Base-by-base conservation (phyloP, 37 sponge, comb jelly and placozoan species). In the Theonella swinhoei region DNA sequence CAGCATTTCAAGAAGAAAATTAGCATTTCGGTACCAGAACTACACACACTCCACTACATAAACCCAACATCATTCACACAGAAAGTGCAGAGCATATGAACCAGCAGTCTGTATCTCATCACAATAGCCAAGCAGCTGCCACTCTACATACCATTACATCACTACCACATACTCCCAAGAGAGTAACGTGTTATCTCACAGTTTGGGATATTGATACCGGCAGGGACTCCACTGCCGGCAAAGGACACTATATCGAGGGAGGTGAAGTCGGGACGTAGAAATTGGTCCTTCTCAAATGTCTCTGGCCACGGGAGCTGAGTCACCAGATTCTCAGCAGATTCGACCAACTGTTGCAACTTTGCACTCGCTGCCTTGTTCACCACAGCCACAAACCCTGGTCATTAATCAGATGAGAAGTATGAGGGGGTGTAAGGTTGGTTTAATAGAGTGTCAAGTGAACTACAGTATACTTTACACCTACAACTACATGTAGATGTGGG, bases 121-220 rank as follows among this genome's bases (percentile, higher is more conserved):
- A 30, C 7, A 34, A 34, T 34, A 54, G 29, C 4, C 37, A 65
- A 43, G 41, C 8, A 7, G 36, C 33, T 19, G 8, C 38, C 7
- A 34, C 60, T n/a, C 11, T 20, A 58, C 60, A 58, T 20, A 19
- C 19, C 32, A 87, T 4, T 59, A 28, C 2, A 62, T 22, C 43
- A 75, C 41, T 62, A 25, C 2, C 62, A 26, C 41, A 42, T 9
- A 4, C 62, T 25, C 31, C 9, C 14, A 66, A 7, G 68, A 38
- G 11, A 9, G 42, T 31, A 37, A 25, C 23, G 34, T 14, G 11
- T 11, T n/a, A 72, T 68, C 95, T 86, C 76, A 96, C 95, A 96
- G 81, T 96, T 96, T 0, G 97, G 97, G 1, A 96, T 96, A 64
- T 96, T 96, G 80, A 96, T 96, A 5, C 97, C 97, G 42, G 90